Base-by-base conservation (phyloP, 2,888 invertebrate genomes). In the Leptinotarsa tumamoca region DNA sequence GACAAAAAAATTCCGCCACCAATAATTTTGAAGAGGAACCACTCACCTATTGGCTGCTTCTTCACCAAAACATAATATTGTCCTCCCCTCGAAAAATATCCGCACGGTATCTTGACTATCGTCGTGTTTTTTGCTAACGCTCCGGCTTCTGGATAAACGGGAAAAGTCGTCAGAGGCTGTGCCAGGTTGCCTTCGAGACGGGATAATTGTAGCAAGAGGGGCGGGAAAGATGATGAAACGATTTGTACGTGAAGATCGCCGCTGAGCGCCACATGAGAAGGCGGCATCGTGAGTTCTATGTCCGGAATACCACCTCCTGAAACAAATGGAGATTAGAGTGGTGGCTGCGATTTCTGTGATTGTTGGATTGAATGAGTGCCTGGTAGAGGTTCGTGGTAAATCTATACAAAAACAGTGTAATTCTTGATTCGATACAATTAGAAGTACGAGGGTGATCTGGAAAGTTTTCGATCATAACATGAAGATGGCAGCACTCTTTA, bases 191-290 rank as follows among this genome's bases (percentile, higher is more conserved):
- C 86, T 85, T 90, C 87, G 83, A 89, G 80, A 80, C 90, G 84
- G 86, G 92, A 89, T 74, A 88, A 84, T 80, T 88, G 88, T 81
- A 89, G 84, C 67, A 87, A 82, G 63, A 88, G 84, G 75, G 87
- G 87, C 67, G 87, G 85, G 80, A 87, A 87, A 43, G 89, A 86
- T 43, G 89, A 86, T 21, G 90, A 90, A 68, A 88, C 85, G 83
- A 95, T 91, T 87, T 91, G 91, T 81, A 95, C 91, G 86, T 93
- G 93, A 76, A 95, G 91, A 88, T 95, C 95, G 80, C 95, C 95
- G 81, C 94, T 94, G 82, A 95, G 89, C 50, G 95, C 95, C 76
- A 93, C 93, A 86, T 95, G 93, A 67, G 93, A 91, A 80, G 92
- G 91, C n/a, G 95, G 95, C 83, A 95, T 86, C 27, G 82, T 79